Base-by-base conservation (phyloP, 2,797 vertebrate species). In the Cossypha heuglini region DNA sequence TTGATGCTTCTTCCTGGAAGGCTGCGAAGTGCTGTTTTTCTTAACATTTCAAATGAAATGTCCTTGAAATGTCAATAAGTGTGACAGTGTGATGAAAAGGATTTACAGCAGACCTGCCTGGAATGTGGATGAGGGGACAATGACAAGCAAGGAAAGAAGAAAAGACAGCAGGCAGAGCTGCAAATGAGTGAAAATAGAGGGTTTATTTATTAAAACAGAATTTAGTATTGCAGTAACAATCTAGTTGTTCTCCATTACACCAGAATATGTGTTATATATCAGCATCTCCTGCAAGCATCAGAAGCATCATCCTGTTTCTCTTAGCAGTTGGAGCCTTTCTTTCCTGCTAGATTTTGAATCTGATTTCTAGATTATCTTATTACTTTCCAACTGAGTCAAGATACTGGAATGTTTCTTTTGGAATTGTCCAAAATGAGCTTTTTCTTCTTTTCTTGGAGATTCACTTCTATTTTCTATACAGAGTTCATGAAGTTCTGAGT, bases 361-460 rank as follows among this genome's bases (percentile, higher is more conserved):
- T 93, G 77, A 93, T 95, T 91, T 95, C 68, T 75, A 94, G 61
- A 90, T 83, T 69, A 94, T 74, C 63, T 85, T 93, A 87, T 91
- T 83, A 73, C 67, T 92, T 88, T 88, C 85, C 69, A 83, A 35
- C 59, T 55, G 85, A 94, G 79, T 92, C 90, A 93, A 92, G 82
- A 93, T 74, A 73, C n/a, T 88, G 83, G 93, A 94, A 94, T 93
- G 91, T 93, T 97, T 93, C 80, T 89, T 76, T 81, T 94, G 74
- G 93, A 95, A 58, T 76, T 75, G 71, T 78, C 64, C 54, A 66
- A 49, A 83, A 86, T 20, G 8, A 85, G 20, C 2, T 83, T 94
- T 96, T 90, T 54, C 57, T 75, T 88, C 64, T 82, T 86, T 85
- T 89, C 61, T 86, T 87, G 43, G 78, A 67, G 42, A 74, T 46